These are phyloP conservation scores for Ateles fusciceps DNA, from an alignment of 2,797 vertebrate genomes.

Conservation along the genomic window DNA sequence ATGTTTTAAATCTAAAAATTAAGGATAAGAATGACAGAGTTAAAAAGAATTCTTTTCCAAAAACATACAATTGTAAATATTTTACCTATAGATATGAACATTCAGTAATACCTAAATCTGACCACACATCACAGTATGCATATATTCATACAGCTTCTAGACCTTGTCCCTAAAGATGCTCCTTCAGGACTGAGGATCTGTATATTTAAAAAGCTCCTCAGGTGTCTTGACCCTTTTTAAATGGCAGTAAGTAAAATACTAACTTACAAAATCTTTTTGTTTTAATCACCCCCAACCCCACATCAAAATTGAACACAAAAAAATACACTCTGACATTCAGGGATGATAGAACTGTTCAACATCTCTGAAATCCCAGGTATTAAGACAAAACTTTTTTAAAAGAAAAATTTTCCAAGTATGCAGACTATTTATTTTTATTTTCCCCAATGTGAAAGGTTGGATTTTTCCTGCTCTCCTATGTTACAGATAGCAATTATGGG, in stretches of 20 bases:
- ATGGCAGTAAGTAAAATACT: background rate
- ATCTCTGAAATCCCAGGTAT: background rate
- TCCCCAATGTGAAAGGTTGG: background rate
- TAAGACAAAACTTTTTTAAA: background rate
- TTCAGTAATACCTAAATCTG: background rate
- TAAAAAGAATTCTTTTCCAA: background rate
- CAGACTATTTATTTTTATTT: background rate
- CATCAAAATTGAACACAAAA: background rate
- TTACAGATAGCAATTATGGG: background rate
- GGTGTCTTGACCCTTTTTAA: background rate
- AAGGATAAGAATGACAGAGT: background rate
- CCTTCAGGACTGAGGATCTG: background rate
- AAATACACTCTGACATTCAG: background rate
- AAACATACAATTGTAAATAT: constrained; percentile 3
- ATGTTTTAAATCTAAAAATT: constrained; percentile 11
- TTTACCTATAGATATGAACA: background rate
- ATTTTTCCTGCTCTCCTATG: background rate
- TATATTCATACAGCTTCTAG: background rate
- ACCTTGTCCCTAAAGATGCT: background rate
- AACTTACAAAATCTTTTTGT: background rate
- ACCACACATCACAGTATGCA: background rate
- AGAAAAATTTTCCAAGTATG: background rate
- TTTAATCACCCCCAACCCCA: background rate
- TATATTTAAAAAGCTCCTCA: background rate
- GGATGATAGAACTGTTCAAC: background rate